Evolutionary conservation across 2,797 vertebrate genomes (phyloP).

Genomic region (Crax fasciolata): DNA sequence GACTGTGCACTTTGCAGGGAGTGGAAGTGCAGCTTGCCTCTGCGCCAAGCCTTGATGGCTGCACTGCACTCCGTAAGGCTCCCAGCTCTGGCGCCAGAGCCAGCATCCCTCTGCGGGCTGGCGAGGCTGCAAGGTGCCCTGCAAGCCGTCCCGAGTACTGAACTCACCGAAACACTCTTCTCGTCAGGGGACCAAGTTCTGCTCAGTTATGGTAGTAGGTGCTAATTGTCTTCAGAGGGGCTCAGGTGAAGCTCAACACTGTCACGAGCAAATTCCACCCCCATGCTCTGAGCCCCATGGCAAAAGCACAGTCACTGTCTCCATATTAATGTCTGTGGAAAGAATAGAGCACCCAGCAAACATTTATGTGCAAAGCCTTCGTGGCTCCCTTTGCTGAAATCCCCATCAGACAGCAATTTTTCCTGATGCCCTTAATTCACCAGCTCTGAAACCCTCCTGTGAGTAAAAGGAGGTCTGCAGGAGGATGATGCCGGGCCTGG

Average conservation of each 20-base stretch:
- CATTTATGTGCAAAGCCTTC: neutral
- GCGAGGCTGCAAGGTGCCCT: neutral
- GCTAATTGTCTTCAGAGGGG: neutral
- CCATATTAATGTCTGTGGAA: neutral
- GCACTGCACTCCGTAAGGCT: neutral
- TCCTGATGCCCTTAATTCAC: neutral
- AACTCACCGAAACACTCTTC: neutral
- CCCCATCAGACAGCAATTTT: neutral
- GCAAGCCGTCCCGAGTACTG: neutral
- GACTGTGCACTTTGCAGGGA: constrained; percentile 59
- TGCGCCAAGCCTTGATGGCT: constrained; percentile 57
- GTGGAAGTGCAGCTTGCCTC: constrained; percentile 13
- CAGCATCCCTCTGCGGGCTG: neutral
- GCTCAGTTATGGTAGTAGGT: neutral
- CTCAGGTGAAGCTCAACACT: neutral
- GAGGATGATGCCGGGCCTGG: accelerated
- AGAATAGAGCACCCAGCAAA: neutral
- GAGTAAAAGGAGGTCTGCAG: neutral
- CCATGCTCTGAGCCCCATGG: neutral
- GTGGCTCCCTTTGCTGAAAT: neutral
- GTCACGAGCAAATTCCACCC: neutral
- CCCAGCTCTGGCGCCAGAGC: neutral
- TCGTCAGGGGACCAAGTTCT: neutral
- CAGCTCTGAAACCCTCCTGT: neutral
- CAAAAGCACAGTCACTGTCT: neutral